phyloP scores from a whole-genome alignment of 2,797 vertebrate genomes.

The Danionella dracula region DNA sequence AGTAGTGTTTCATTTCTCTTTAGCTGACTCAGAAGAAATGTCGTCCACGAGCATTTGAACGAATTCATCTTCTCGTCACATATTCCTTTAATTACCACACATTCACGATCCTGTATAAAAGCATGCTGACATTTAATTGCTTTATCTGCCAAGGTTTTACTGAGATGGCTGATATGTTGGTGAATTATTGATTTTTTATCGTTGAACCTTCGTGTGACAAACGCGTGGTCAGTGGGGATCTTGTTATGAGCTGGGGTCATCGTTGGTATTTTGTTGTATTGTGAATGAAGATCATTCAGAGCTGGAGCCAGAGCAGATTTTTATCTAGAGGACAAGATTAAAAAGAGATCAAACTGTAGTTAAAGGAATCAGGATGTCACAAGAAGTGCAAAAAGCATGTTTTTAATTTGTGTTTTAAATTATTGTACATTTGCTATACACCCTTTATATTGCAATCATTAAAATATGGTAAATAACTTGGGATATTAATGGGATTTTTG shows the following conservation, averaged over 20 bases:
- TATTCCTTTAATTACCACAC: slow-evolving; percentile 4
- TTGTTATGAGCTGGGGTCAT: slow-evolving; percentile 19
- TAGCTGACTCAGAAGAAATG: slow-evolving; percentile 8
- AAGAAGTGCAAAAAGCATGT: too few species aligned
- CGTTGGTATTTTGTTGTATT: background rate
- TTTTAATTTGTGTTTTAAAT: too few species aligned
- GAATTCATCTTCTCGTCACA: slow-evolving; percentile 14
- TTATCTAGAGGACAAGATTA: too few species aligned
- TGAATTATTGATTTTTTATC: slow-evolving; percentile 30
- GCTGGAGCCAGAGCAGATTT: too few species aligned
- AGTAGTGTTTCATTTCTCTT: slow-evolving; percentile 6
- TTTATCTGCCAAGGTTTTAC: background rate
- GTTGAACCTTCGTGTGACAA: slow-evolving; percentile 13
- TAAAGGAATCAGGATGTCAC: too few species aligned
- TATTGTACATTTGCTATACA: too few species aligned
- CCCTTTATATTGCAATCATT: too few species aligned
- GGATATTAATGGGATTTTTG: too few species aligned
- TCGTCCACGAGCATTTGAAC: slow-evolving; percentile 10
- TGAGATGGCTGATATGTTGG: slow-evolving; percentile 11
- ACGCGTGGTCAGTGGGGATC: slow-evolving; percentile 24
- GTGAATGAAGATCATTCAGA: background rate
- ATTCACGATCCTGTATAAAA: background rate
- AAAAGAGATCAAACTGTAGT: too few species aligned
- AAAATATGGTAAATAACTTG: too few species aligned
- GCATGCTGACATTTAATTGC: background rate